Evolutionary conservation across 1,140 invertebrate species (phyloP).

Genomic region (Orchestia grillus): DNA sequence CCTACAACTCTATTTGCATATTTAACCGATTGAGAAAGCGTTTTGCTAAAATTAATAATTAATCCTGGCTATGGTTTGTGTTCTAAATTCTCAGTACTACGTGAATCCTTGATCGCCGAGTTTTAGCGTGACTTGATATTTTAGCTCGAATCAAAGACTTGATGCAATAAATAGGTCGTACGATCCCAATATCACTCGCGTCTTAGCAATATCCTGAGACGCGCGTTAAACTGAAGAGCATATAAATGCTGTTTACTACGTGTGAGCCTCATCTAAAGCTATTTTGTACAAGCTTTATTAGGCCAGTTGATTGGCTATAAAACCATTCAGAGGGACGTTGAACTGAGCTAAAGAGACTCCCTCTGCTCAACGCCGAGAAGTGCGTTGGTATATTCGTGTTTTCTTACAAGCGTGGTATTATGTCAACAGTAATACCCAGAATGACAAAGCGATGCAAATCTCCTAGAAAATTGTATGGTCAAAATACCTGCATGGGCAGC

Average conservation of each 20-base stretch:
- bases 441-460: not conserved
- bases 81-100: not conserved
- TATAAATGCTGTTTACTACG: not conserved
- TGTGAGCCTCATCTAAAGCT: not conserved
- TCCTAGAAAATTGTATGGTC: not conserved
- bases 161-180: not conserved
- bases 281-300: not conserved
- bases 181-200: not conserved
- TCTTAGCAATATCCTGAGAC: not conserved
- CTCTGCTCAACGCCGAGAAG: not conserved
- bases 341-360: not conserved
- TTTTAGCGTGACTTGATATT: not conserved
- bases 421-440: not conserved
- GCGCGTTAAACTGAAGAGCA: not conserved
- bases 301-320: not conserved
- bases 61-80: too few relatives aligned
- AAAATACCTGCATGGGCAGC: not conserved
- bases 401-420: not conserved
- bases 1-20: too few relatives aligned
- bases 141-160: not conserved
- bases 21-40: too few relatives aligned
- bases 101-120: not conserved
- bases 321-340: not conserved
- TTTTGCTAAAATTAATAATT: too few relatives aligned
- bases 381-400: not conserved